A percentile compares a stretch with the other conserved stretches of the same genome.
Evolutionary conservation across 64 coral and sea anemone genomes (phyloP).

Genomic region (Montipora sp.): DNA sequence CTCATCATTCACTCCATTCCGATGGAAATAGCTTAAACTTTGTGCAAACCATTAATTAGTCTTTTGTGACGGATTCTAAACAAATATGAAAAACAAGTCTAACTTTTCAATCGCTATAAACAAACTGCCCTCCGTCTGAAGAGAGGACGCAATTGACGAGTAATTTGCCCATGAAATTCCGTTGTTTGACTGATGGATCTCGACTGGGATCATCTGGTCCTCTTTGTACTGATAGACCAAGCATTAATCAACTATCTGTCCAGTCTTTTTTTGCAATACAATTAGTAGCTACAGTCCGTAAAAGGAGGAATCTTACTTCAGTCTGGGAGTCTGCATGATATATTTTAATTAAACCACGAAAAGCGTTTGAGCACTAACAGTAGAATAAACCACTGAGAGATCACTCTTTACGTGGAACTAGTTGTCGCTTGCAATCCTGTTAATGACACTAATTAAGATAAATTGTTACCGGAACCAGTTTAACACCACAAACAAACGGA

Average conservation of each 20-base stretch:
- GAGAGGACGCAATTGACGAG: not conserved
- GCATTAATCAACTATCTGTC: not conserved
- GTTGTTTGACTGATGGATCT: not conserved
- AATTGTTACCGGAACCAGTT: slow-evolving; percentile 72
- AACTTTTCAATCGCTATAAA: not conserved
- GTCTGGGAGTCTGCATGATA: slow-evolving; percentile 29
- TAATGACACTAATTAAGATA: slow-evolving; percentile 99
- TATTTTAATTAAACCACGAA: slow-evolving; percentile 6
- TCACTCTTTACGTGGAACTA: not conserved
- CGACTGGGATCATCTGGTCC: not conserved
- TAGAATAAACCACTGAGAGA: slow-evolving; percentile 17
- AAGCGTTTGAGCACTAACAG: slow-evolving; percentile 18
- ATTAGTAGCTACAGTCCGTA: not conserved
- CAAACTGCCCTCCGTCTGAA: not conserved
- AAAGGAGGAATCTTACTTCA: not conserved
- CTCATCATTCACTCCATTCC: not conserved
- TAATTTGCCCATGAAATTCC: not conserved
- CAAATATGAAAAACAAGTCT: not conserved
- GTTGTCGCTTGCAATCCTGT: slow-evolving; percentile 46
- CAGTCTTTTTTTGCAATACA: too few relatives aligned
- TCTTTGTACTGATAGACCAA: not conserved
- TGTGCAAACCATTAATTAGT: slow-evolving; percentile 6
- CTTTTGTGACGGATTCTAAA: not conserved
- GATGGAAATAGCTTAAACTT: not conserved
- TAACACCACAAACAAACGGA: slow-evolving; percentile 63